phyloP scores from a whole-genome alignment of 2,888 invertebrate genomes.

The Apamea anceps region DNA sequence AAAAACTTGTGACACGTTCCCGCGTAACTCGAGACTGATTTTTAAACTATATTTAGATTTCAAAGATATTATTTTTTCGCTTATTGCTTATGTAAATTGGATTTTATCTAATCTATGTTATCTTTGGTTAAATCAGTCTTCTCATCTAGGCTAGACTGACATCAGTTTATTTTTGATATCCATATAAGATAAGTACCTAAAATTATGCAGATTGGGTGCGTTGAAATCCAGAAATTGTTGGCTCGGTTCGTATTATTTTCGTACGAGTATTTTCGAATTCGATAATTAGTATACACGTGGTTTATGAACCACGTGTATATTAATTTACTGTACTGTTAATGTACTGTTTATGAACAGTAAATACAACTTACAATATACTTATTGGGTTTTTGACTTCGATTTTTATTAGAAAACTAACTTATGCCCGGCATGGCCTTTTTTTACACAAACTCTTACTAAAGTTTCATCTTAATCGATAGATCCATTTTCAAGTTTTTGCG shows the following conservation, averaged over 20 bases:
- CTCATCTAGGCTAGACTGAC: not conserved
- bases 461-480: too few species aligned
- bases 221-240: not conserved
- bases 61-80: not conserved
- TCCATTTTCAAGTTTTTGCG: too few species aligned
- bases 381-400: not conserved
- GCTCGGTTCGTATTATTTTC: not conserved
- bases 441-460: too few species aligned
- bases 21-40: not conserved
- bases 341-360: not conserved
- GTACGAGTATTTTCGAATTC: not conserved
- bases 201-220: conserved; percentile 5
- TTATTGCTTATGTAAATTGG: not conserved
- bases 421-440: too few species aligned
- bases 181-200: conserved; percentile 9
- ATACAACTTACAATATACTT: not conserved
- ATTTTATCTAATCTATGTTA: conserved; percentile 20
- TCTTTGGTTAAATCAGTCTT: conserved; percentile 20
- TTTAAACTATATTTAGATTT: not conserved
- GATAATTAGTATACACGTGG: not conserved
- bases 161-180: not conserved
- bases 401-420: not conserved
- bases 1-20: not conserved
- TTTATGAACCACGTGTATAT: too few species aligned
- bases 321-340: too few species aligned